Evolutionary conservation across 2,113 vertebrate species (phyloP).

Genomic region (Phrynocephalus versicolor): DNA sequence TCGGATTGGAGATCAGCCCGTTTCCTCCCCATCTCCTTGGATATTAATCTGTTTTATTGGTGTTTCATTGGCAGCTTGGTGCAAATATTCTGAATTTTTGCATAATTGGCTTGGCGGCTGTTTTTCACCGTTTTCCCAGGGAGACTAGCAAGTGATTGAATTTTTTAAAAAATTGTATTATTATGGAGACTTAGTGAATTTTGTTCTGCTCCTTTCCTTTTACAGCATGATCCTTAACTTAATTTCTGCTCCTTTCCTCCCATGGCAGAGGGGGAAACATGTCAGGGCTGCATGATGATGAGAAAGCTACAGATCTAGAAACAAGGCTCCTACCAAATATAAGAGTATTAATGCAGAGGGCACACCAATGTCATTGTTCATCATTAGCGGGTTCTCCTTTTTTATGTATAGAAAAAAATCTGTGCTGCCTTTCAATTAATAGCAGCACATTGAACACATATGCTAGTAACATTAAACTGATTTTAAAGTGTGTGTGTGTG

Average conservation of each 20-base stretch:
- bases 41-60: slow-evolving; percentile 81
- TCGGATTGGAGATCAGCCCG: slow-evolving; percentile 73
- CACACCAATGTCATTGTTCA: not conserved
- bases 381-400: not conserved
- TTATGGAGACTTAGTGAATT: not conserved
- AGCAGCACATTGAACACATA: not conserved
- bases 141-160: slow-evolving; percentile 41
- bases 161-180: slow-evolving; percentile 23
- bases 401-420: not conserved
- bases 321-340: not conserved
- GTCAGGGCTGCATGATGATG: not conserved
- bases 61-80: slow-evolving; percentile 72
- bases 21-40: slow-evolving; percentile 71
- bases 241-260: not conserved
- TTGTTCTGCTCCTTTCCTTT: not conserved
- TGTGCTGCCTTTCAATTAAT: not conserved
- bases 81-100: slow-evolving; percentile 64
- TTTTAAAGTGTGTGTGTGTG: no score
- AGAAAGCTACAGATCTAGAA: not conserved
- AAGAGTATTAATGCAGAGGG: not conserved
- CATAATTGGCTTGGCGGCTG: slow-evolving; percentile 69
- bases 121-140: slow-evolving; percentile 12
- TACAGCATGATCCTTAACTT: not conserved
- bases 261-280: not conserved
- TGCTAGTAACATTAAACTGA: no score